Evolutionary conservation across 2,113 vertebrate species (phyloP).

Genomic region (Colinus virginianus): DNA sequence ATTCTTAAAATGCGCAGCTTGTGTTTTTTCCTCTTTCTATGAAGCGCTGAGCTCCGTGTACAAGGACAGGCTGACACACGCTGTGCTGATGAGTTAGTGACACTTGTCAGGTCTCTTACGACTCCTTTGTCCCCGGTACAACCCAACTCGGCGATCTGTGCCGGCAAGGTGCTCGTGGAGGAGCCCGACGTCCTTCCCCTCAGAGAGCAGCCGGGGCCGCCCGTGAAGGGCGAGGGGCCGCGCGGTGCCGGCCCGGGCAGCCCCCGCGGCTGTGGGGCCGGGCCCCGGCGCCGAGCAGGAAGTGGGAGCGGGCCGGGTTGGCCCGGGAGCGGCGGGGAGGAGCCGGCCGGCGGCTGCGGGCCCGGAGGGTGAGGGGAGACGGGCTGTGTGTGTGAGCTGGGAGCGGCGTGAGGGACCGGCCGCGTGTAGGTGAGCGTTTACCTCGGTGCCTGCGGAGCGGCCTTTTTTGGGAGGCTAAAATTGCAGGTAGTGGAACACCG

Average conservation of each 20-base stretch:
- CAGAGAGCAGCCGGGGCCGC: neutral
- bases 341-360: neutral
- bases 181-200: neutral
- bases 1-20: neutral
- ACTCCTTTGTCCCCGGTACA: neutral
- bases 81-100: neutral
- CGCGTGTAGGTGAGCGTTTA: accelerated
- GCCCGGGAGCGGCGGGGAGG: neutral
- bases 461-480: neutral
- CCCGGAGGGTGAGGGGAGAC: too few species aligned
- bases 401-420: neutral
- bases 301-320: neutral
- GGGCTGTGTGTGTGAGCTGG: too few species aligned
- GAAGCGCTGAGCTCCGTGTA: neutral
- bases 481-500: neutral
- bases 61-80: neutral
- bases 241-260: neutral
- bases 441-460: neutral
- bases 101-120: neutral
- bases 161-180: neutral
- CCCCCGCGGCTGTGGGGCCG: neutral
- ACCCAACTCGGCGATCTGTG: neutral
- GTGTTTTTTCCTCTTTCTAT: neutral
- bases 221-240: too few species aligned
- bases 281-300: neutral